phyloP scores from a whole-genome alignment of 2,113 vertebrate species.

The Nothoprocta perdicaria region DNA sequence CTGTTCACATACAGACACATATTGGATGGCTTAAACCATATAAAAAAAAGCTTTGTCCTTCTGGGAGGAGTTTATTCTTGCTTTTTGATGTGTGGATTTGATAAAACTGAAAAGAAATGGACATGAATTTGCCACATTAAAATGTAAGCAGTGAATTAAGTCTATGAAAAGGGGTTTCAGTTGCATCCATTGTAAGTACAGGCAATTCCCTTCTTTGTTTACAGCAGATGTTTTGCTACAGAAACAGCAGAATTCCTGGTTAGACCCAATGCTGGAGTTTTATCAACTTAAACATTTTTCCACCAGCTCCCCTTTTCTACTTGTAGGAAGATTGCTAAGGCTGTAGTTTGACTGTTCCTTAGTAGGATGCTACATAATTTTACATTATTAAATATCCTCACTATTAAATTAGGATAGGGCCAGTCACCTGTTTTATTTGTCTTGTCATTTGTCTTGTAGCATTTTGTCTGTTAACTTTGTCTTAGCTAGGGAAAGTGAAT shows the following conservation, averaged over 20 bases:
- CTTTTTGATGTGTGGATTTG: slow-evolving; percentile 40
- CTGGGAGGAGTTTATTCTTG: slow-evolving; percentile 28
- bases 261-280: neutral
- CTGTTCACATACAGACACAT: neutral
- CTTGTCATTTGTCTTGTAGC: neutral
- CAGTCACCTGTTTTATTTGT: neutral
- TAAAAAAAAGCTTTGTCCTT: slow-evolving; percentile 6
- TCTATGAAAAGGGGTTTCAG: neutral
- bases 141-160: neutral
- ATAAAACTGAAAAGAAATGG: slow-evolving; percentile 27
- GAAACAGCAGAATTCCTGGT: neutral
- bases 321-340: neutral
- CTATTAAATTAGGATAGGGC: neutral
- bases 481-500: neutral
- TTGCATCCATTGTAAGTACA: neutral
- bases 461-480: neutral
- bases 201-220: neutral
- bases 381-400: neutral
- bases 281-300: neutral
- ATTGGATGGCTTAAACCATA: slow-evolving; percentile 10
- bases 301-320: neutral
- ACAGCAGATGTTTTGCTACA: neutral
- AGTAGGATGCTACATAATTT: neutral
- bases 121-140: neutral
- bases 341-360: neutral